Evolutionary conservation across 1,140 invertebrate genomes (phyloP).

Genomic region (Onthophagus taurus): DNA sequence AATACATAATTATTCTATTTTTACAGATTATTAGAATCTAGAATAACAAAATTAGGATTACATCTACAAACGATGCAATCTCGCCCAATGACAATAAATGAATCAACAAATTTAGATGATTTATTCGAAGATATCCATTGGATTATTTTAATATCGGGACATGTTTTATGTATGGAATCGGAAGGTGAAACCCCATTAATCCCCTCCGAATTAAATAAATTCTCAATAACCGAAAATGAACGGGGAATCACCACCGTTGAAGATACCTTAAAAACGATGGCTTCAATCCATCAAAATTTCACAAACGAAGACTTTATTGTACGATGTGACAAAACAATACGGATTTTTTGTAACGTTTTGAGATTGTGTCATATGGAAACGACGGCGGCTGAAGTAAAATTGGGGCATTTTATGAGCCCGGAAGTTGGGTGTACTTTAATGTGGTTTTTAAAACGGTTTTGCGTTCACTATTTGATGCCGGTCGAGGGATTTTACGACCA

Average conservation of each 20-base stretch:
- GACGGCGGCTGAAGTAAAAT: slow-evolving; percentile 49
- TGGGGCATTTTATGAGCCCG: slow-evolving; percentile 61
- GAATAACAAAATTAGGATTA: slow-evolving; percentile 50
- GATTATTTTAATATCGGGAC: slow-evolving; percentile 71
- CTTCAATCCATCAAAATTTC: slow-evolving; percentile 39
- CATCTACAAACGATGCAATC: slow-evolving; percentile 55
- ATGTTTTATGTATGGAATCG: slow-evolving; percentile 58
- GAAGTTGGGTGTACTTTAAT: slow-evolving; percentile 68
- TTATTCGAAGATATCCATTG: slow-evolving; percentile 85
- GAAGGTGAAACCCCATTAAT: slow-evolving; percentile 70
- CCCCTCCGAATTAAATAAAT: slow-evolving; percentile 63
- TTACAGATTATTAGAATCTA: slow-evolving; percentile 51
- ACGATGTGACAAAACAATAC: slow-evolving; percentile 51
- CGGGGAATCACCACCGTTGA: slow-evolving; percentile 22
- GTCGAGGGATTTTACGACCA: slow-evolving; percentile 58
- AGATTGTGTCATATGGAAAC: slow-evolving; percentile 60
- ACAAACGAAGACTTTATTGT: slow-evolving; percentile 41
- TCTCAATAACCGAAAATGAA: slow-evolving; percentile 50
- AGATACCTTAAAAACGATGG: slow-evolving; percentile 39
- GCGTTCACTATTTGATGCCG: slow-evolving; percentile 62
- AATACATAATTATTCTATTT: slow-evolving; percentile 9
- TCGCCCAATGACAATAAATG: slow-evolving; percentile 45
- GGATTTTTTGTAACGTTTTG: slow-evolving; percentile 56
- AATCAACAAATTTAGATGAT: slow-evolving; percentile 45
- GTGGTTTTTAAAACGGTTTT: slow-evolving; percentile 75